A percentile compares a stretch with the other conserved stretches of the same genome.
phyloP scores from a whole-genome alignment of 2,113 vertebrate genomes.

The Fukomys damarensis region DNA sequence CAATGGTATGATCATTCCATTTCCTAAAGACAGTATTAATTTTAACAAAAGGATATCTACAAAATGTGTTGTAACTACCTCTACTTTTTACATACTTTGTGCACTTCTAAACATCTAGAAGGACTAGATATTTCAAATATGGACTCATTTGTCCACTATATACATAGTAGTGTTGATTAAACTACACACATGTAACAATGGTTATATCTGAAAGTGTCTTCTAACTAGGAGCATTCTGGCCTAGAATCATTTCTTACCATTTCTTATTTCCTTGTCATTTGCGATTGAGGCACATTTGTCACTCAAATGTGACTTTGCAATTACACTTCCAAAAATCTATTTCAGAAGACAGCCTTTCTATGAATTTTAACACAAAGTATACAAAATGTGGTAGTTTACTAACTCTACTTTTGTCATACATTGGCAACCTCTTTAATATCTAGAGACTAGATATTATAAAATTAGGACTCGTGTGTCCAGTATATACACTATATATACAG shows the following conservation, averaged over 20 bases:
- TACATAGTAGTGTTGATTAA: conserved; percentile 72
- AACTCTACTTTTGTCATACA: conserved; percentile 69
- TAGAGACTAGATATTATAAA: conserved; percentile 62
- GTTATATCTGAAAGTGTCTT: conserved; percentile 58
- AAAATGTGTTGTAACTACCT: conserved; percentile 23
- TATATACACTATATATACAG: conserved; percentile 47
- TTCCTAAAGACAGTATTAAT: conserved; percentile 27
- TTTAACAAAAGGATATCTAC: conserved; percentile 56
- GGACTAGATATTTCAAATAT: conserved; percentile 71
- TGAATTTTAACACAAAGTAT: conserved; percentile 54
- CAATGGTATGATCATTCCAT: neutral
- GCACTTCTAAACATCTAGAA: neutral
- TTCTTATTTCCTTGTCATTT: neutral
- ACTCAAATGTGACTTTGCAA: neutral
- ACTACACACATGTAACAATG: conserved; percentile 62
- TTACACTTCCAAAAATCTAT: conserved; percentile 41
- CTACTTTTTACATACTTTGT: neutral
- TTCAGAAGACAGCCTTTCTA: conserved; percentile 57
- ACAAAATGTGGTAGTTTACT: conserved; percentile 64
- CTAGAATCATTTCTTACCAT: neutral
- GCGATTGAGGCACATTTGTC: neutral
- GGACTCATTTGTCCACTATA: conserved; percentile 68
- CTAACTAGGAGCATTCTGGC: neutral
- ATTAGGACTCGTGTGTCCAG: conserved; percentile 27
- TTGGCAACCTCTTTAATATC: conserved; percentile 70